Evolutionary conservation across 1,140 invertebrate species (phyloP), one percentile per base, ranked within the genome.

Genomic region (Micrasema longulum): DNA sequence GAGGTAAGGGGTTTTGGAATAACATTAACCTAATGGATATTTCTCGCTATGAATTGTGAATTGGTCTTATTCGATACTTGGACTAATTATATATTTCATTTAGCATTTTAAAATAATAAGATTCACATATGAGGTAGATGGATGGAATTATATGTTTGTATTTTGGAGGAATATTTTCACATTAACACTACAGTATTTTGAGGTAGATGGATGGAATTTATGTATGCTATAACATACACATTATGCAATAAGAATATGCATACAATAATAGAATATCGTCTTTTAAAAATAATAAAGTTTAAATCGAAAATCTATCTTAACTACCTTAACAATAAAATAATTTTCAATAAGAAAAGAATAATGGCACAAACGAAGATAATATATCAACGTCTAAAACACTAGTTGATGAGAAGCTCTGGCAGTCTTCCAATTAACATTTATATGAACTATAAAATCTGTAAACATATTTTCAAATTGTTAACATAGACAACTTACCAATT

Each of bases 111-210:
- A 67, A 73, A 73, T 71, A 63, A 63, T 43, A 63, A 63, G 38
- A 76, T 83, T 83, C 82, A 84, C 83, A 83, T 84, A 82, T 85
- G 84, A 85, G 84, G 84, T 85, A 85, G 84, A 84, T 85, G 84
- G 84, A 85, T 85, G 84, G 84, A 85, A 85, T 85, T 84, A 84
- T 82, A 85, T 81, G 84, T 83, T 85, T 85, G 71, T 76, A 70
- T 81, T 83, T 76, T 70, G 60, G 81, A 84, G 83, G 82, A 84
- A 83, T 81, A 82, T 76, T 80, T 72, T 75, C n/a, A n/a, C n/a
- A 72, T 76, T 66, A 73, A 68, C 47, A 72, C 73, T 75, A 75
- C 69, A 69, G 62, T 82, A 82, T 81, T 79, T 82, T 85, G 83
- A 85, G 83, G 83, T 85, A 85, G 84, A 80, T 84, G 84, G 84